Conservation (phyloP, 2,888 invertebrate species). For the Drosophila siamana region DNA sequence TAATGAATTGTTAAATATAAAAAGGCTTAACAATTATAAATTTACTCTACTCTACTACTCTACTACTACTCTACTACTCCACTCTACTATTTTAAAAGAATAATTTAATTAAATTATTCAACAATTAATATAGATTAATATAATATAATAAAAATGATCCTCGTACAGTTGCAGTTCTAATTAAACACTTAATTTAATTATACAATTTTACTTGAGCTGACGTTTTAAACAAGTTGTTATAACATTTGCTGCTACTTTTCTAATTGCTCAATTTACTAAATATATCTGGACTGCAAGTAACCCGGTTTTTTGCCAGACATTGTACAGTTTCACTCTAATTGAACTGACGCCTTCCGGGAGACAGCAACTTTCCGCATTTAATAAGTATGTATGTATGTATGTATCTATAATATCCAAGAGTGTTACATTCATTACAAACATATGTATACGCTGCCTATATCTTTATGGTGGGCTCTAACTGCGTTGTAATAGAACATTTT, state of each 20-base stretch:
- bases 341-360: conserved; percentile 37
- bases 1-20: no score
- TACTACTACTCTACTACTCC: no score
- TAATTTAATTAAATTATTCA: background rate
- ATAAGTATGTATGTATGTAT: background rate
- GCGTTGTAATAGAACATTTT: conserved; percentile 33
- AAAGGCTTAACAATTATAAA: no score
- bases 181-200: conserved; percentile 8
- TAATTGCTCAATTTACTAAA: conserved; percentile 32
- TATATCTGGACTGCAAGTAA: background rate
- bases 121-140: no score
- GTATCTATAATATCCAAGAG: no score
- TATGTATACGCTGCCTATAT: background rate
- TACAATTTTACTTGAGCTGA: background rate
- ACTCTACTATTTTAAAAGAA: no score
- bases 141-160: no score
- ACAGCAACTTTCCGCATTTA: conserved; percentile 21
- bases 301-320: conserved; percentile 14
- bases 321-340: conserved; percentile 4
- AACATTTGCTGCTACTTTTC: background rate
- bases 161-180: background rate
- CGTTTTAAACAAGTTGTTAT: conserved; percentile 2
- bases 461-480: conserved; percentile 4
- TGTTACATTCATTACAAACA: conserved; percentile 1
- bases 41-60: no score